Base-by-base conservation (phyloP, 2,113 vertebrate genomes). In the Varanus salvator region DNA sequence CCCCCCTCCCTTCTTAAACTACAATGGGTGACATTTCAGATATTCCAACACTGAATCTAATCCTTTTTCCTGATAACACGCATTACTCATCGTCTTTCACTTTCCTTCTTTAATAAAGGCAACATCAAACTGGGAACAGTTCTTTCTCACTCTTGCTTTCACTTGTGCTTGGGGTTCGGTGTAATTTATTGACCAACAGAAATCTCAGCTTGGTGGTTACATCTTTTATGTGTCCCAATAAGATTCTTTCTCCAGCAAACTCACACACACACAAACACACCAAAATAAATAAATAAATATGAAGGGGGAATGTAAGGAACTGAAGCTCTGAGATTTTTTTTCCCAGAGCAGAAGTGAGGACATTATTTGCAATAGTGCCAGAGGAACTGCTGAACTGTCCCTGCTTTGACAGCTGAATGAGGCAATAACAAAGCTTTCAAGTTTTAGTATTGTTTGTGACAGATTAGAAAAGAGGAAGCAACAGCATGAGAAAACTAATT, bases 1-100 rank as follows among this genome's bases (percentile, higher is more conserved):
- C 88, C 66, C 23, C 52, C 48, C 66, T 80, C 85, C 1, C 0
- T 89, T 88, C 11, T 87, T 90, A 50, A 60, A 92, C 12, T 90
- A 52, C 69, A 90, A 52, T 88, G 54, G 11, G 21, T 94, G 87
- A 90, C 66, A 90, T 92, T 92, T 94, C 71, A 91, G 90, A 92
- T 93, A 92, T 90, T 95, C 38, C 91, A 48, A 94, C 34, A 75
- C 38, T 82, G 5, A 94, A 80, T 94, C 21, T 93, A 93, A 94
- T 90, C 11, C 17, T 1, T 87, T 95, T 85, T 69, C 90, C 87
- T 92, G 75, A 92, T 93, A 93, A 92, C 19, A 84, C 11, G 2
- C 78, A 93, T 88, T 93, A 89, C 0, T 92, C 88, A 92, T 90
- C 78, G 3, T 77, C 19, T 89, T 93, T 90, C 3, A 72, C 85